Conservation (phyloP, 2,113 vertebrate genomes). For the Herpetotheres cachinnans region DNA sequence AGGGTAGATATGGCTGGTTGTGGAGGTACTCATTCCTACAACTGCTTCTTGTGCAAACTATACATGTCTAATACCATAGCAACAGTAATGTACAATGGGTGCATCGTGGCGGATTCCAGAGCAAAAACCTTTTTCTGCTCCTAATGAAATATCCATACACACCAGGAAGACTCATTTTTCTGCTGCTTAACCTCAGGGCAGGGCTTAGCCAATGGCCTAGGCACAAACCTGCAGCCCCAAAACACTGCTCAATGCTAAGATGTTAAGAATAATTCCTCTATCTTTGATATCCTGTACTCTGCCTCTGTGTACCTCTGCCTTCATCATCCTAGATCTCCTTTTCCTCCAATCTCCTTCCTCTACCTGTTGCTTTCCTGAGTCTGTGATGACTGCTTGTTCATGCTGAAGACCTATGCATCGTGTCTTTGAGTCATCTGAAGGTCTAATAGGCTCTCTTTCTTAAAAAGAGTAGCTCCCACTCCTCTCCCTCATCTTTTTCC, state of each 20-base stretch:
- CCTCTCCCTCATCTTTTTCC: not conserved
- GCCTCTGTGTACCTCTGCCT: not conserved
- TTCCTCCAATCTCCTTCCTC: not conserved
- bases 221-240: not conserved
- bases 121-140: not conserved
- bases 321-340: not conserved
- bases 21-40: not conserved
- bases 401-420: not conserved
- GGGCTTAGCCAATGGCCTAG: not conserved
- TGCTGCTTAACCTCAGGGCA: not conserved
- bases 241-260: not conserved
- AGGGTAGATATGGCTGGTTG: not conserved
- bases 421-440: not conserved
- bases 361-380: not conserved
- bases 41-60: not conserved
- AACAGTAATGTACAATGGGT: fast-evolving
- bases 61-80: not conserved
- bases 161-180: not conserved
- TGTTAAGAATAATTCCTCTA: not conserved
- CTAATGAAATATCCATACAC: not conserved
- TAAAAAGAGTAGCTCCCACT: not conserved
- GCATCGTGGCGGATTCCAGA: not conserved
- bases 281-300: not conserved
- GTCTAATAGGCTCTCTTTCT: not conserved
- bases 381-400: not conserved